Conservation (phyloP, 2,113 vertebrate species). For the Barbus barbus region DNA sequence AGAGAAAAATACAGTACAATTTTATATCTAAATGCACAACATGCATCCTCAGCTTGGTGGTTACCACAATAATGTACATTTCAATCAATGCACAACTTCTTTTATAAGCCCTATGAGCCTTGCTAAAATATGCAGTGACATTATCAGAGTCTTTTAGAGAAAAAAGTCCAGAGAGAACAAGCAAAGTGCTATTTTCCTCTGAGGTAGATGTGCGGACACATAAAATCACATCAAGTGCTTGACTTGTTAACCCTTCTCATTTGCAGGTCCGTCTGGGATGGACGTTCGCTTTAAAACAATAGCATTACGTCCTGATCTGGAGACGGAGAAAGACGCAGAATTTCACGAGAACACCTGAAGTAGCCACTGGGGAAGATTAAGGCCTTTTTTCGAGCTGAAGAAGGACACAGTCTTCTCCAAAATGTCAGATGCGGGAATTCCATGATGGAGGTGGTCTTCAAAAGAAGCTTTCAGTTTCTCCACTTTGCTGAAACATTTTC, state of each 20-base stretch:
- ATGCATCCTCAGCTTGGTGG: background rate
- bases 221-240: slow-evolving; percentile 3
- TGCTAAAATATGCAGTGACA: too few species aligned
- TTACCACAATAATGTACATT: too few species aligned
- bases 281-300: slow-evolving; percentile 58
- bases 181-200: slow-evolving; percentile 32
- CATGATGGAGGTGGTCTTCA: slow-evolving; percentile 69
- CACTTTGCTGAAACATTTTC: slow-evolving; percentile 69
- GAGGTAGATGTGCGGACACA: slow-evolving; percentile 37
- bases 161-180: slow-evolving; percentile 29
- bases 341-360: slow-evolving; percentile 73
- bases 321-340: slow-evolving; percentile 69
- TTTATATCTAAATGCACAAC: slow-evolving; percentile 17
- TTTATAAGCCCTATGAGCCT: too few species aligned
- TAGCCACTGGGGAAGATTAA: slow-evolving; percentile 72
- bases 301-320: slow-evolving; percentile 68
- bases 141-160: background rate
- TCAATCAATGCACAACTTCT: background rate
- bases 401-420: slow-evolving; percentile 74
- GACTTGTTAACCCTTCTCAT: background rate
- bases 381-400: slow-evolving; percentile 73
- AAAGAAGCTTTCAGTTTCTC: slow-evolving; percentile 73
- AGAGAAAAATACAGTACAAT: slow-evolving; percentile 19
- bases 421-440: slow-evolving; percentile 68
- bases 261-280: background rate